phyloP scores from a whole-genome alignment of 2,888 invertebrate genomes.

The Stenchaetothrips biformis region DNA sequence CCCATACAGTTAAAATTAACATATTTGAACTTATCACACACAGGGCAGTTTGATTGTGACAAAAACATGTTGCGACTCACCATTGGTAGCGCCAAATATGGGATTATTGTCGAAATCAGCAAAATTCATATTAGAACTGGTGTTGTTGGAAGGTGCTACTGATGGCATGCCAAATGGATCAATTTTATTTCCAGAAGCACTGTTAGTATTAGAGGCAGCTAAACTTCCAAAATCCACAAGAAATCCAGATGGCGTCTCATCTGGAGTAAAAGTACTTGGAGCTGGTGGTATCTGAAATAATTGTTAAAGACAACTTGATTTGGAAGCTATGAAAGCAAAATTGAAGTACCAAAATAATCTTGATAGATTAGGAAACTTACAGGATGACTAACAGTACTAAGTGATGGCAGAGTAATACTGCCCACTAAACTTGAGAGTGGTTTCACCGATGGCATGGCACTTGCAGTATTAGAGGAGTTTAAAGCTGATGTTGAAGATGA shows the following conservation, averaged over 20 bases:
- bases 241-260: background rate
- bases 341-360: background rate
- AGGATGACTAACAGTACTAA: slow-evolving; percentile 10
- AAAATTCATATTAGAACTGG: slow-evolving; percentile 44
- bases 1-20: too few relatives aligned
- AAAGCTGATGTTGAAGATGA: slow-evolving; percentile 1
- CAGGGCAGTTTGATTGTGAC: too few relatives aligned
- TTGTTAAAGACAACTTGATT: background rate
- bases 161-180: slow-evolving; percentile 18
- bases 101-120: slow-evolving; percentile 71
- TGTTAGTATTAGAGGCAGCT: slow-evolving; percentile 30
- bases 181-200: slow-evolving; percentile 8
- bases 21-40: too few relatives aligned
- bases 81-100: slow-evolving; percentile 53
- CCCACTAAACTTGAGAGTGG: background rate
- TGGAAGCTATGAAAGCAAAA: background rate
- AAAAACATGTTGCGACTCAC: background rate
- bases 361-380: background rate
- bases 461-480: background rate
- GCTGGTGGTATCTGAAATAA: background rate
- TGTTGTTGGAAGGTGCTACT: slow-evolving; percentile 17
- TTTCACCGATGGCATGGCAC: background rate
- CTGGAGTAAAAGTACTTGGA: background rate
- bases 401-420: background rate
- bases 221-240: slow-evolving; percentile 29